A percentile compares a stretch with the other conserved stretches of the same genome.
phyloP scores from a whole-genome alignment of 2,888 invertebrate genomes.

The Cynaeus angustus region DNA sequence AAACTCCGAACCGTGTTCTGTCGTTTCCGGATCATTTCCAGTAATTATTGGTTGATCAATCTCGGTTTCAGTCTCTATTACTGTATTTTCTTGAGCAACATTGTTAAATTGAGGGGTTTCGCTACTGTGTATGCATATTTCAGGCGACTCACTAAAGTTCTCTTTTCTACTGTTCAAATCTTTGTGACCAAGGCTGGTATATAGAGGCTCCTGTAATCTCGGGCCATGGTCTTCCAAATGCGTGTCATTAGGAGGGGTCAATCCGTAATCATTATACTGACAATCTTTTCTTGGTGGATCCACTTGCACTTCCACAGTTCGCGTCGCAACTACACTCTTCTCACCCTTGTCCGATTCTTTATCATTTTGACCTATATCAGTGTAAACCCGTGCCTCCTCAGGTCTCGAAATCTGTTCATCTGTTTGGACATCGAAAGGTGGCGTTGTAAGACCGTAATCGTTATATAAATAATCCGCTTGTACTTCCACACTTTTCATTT shows the following conservation, averaged over 20 bases:
- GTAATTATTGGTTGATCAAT: background rate
- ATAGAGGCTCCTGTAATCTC: conserved; percentile 31
- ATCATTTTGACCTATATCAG: conserved; percentile 9
- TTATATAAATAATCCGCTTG: conserved; percentile 40
- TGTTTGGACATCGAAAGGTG: conserved; percentile 54
- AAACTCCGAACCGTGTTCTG: conserved; percentile 15
- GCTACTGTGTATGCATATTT: background rate
- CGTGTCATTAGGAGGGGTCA: conserved; percentile 35
- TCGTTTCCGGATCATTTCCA: background rate
- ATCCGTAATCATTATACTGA: conserved; percentile 21
- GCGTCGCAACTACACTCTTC: conserved; percentile 9
- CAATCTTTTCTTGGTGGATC: conserved; percentile 8
- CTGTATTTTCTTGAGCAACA: conserved; percentile 11
- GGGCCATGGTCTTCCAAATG: conserved; percentile 22
- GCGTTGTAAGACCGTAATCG: conserved; percentile 53
- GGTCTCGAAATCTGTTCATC: conserved; percentile 48
- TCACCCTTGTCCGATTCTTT: conserved; percentile 11
- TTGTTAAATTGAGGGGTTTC: background rate
- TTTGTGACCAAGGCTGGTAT: conserved; percentile 28
- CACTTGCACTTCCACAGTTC: conserved; percentile 28
- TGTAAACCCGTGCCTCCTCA: conserved; percentile 28
- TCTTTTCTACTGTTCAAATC: background rate
- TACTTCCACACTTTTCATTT: conserved; percentile 32
- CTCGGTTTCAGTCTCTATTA: conserved; percentile 8
- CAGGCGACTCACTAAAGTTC: background rate